Conservation (phyloP, 1,140 invertebrate genomes). For the Battus philenor region DNA sequence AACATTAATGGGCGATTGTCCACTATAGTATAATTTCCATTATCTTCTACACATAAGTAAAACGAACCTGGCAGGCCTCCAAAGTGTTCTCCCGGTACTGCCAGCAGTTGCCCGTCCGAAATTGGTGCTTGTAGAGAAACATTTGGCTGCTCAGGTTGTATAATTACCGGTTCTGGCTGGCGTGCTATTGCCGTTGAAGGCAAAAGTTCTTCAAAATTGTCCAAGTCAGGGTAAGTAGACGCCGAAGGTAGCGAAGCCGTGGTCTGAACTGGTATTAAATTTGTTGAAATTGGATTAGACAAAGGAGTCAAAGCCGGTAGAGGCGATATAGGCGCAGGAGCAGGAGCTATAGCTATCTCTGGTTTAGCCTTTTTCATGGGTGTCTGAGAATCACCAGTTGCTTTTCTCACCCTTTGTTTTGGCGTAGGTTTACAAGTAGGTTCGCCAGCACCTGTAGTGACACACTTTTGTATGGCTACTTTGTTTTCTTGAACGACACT, state of each 20-base stretch:
- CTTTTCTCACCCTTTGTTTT: conserved; percentile 48
- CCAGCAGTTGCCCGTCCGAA: conserved; percentile 79
- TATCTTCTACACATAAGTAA: conserved; percentile 80
- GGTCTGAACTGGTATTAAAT: conserved; percentile 27
- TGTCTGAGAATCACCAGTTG: conserved; percentile 30
- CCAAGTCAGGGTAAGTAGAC: conserved; percentile 41
- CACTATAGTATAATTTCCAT: conserved; percentile 81
- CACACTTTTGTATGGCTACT: conserved; percentile 59
- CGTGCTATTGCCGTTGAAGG: conserved; percentile 60
- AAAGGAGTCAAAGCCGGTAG: conserved; percentile 35
- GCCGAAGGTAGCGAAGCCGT: conserved; percentile 26
- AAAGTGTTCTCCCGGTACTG: conserved; percentile 80
- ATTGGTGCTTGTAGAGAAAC: conserved; percentile 44
- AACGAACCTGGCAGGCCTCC: conserved; percentile 80
- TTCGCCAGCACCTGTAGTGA: conserved; percentile 42
- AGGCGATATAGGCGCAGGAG: conserved; percentile 24
- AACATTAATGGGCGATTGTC: conserved; percentile 81
- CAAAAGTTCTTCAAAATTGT: conserved; percentile 65
- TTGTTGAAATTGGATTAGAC: conserved; percentile 25
- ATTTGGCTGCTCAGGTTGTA: not conserved
- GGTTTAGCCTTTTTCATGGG: conserved; percentile 55
- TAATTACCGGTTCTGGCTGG: conserved; percentile 20
- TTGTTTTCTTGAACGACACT: conserved; percentile 43
- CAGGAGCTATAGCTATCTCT: conserved; percentile 45
- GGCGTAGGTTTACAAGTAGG: conserved; percentile 27